Base-by-base conservation (phyloP, 2,888 invertebrate species). In the Anagyrus pseudococci region DNA sequence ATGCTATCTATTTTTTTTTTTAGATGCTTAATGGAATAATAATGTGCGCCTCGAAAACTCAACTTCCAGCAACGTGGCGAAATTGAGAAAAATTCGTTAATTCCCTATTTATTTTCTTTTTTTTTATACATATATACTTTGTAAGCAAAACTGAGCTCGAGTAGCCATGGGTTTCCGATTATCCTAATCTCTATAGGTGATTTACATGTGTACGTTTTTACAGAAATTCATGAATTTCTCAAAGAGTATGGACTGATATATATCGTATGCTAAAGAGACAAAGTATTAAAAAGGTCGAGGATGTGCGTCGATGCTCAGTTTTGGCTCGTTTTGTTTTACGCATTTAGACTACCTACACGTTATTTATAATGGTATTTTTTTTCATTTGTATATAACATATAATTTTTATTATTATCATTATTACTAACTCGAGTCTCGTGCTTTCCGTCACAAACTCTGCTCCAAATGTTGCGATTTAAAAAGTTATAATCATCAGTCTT, bases 401-500 rank as follows among this genome's bases (percentile, higher is more conserved):
- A 3, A 33, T n/a, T 60, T 56, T 53, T 37, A 4, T 37, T 37
- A 37, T 17, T 44, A 48, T 56, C 37, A 37, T 37, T 61, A 49
- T 41, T 50, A 59, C 48, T 43, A 47, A 53, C 15, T 61, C 48
- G 43, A 62, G 62, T 17, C 52, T 55, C 44, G 23, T 23, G n/a
- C 52, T 53, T 62, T 40, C 17, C 33, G 10, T 57, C 23, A 50
- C 26, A 50, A 43, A 50, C 46, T 61, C 29, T n/a, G 22, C 23
- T 49, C 19, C 23, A 57, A 44, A 41, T n/a, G 25, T 43, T 10
- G 29, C 19, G 15, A 48, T 58, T 62, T 62, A 48, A 59, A 62
- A 60, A 52, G 8, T 44, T 54, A 55, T 41, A 22, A 44, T 66
- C n/a, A n/a, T n/a, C 66, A 66, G 66, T 66, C 66, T 66, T 66